Evolutionary conservation across 1,140 invertebrate genomes (phyloP).

Genomic region (Drosophila serrata): DNA sequence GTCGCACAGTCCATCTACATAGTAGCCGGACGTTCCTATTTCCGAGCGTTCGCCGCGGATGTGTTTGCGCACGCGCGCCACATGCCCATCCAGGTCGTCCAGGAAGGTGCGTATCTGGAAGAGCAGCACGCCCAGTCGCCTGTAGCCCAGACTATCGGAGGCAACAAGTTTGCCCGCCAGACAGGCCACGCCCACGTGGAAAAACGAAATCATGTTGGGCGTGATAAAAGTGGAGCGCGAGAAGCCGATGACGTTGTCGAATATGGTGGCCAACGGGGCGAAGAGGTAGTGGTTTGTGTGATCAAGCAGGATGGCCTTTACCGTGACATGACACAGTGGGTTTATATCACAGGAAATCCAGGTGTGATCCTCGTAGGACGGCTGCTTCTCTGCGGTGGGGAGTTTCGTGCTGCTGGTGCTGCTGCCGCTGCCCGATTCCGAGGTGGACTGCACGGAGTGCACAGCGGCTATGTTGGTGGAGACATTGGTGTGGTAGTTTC

Average conservation of each 20-base stretch:
- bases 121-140: constrained; percentile 89
- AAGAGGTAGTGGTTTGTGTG: constrained; percentile 92
- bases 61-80: constrained; percentile 89
- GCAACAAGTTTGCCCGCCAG: constrained; percentile 89
- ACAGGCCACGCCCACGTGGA: constrained; percentile 90
- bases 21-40: constrained; percentile 90
- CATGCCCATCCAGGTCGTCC: constrained; percentile 92
- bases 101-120: constrained; percentile 92
- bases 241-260: constrained; percentile 88
- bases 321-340: constrained; percentile 90
- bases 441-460: constrained; percentile 22
- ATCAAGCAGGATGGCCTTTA: constrained; percentile 91
- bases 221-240: constrained; percentile 89
- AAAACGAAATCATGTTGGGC: constrained; percentile 91
- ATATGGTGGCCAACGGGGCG: constrained; percentile 89
- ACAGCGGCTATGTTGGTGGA: constrained; percentile 29
- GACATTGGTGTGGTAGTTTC: constrained; percentile 77
- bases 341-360: constrained; percentile 89
- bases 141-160: constrained; percentile 88
- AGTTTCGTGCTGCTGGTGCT: constrained; percentile 49
- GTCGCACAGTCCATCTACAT: constrained; percentile 91
- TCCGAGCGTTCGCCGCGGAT: constrained; percentile 90
- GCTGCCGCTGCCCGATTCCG: constrained; percentile 29
- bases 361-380: constrained; percentile 86
- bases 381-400: constrained; percentile 58